Conservation (phyloP, 2,113 vertebrate genomes). For the Phaetusa simplex region DNA sequence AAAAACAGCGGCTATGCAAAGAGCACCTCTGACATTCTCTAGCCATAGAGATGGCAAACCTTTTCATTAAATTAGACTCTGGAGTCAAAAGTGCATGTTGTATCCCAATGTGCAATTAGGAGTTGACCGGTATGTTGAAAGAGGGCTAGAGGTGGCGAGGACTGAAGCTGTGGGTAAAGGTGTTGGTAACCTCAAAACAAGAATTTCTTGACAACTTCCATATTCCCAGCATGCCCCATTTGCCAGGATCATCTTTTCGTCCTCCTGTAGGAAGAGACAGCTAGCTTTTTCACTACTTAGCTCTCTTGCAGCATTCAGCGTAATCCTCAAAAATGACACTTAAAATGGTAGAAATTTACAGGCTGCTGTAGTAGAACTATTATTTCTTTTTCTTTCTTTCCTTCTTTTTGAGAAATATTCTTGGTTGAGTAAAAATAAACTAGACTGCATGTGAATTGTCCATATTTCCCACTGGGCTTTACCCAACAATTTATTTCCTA, state of each 20-base stretch:
- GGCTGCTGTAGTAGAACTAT: not conserved
- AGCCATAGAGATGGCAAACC: not conserved
- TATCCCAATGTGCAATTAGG: not conserved
- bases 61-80: conserved; percentile 45
- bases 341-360: not conserved
- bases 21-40: not conserved
- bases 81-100: conserved; percentile 3
- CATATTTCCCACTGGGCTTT: not conserved
- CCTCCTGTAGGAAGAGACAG: conserved; percentile 7
- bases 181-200: not conserved
- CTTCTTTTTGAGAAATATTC: not conserved
- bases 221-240: conserved; percentile 19
- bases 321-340: not conserved
- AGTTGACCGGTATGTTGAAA: not conserved
- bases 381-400: not conserved
- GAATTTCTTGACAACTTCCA: conserved; percentile 25
- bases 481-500: not conserved
- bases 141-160: not conserved
- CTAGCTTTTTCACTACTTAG: not conserved
- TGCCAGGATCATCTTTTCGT: conserved; percentile 21
- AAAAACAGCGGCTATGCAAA: not conserved
- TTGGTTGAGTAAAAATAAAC: not conserved
- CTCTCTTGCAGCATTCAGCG: not conserved
- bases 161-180: not conserved
- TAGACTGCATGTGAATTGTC: not conserved